Evolutionary conservation across 2,113 vertebrate species (phyloP).

Genomic region (Hyperopisus bebe): DNA sequence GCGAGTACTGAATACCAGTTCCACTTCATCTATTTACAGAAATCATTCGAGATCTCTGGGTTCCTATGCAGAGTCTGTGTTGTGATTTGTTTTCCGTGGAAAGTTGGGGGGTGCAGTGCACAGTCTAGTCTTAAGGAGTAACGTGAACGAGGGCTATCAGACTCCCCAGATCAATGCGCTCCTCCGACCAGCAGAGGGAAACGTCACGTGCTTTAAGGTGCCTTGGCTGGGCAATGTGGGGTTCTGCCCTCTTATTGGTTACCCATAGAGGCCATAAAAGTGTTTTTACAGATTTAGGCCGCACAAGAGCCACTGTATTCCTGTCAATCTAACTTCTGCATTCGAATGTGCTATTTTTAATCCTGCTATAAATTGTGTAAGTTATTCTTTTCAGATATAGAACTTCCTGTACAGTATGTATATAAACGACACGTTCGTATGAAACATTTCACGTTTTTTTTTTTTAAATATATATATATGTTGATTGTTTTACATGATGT

Average conservation of each 20-base stretch:
- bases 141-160: not conserved
- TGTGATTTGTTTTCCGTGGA: not conserved
- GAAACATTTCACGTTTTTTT: not conserved
- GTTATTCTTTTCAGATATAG: constrained; percentile 15
- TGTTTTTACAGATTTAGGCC: not conserved
- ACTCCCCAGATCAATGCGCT: not conserved
- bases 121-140: not conserved
- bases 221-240: not conserved
- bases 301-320: not conserved
- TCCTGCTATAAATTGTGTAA: not conserved
- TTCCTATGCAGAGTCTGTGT: not conserved
- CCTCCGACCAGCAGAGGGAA: not conserved
- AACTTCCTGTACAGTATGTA: constrained; percentile 20
- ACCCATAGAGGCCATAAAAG: not conserved
- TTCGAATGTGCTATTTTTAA: constrained; percentile 21
- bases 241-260: not conserved
- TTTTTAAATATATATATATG: not conserved
- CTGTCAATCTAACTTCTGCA: not conserved
- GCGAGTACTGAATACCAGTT: not conserved
- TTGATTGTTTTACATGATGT: not conserved
- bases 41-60: not conserved
- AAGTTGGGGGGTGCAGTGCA: not conserved
- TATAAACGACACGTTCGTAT: constrained; percentile 8
- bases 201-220: not conserved
- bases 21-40: not conserved